Base-by-base conservation (phyloP, 2,888 invertebrate species). In the Heliconius cydno region DNA sequence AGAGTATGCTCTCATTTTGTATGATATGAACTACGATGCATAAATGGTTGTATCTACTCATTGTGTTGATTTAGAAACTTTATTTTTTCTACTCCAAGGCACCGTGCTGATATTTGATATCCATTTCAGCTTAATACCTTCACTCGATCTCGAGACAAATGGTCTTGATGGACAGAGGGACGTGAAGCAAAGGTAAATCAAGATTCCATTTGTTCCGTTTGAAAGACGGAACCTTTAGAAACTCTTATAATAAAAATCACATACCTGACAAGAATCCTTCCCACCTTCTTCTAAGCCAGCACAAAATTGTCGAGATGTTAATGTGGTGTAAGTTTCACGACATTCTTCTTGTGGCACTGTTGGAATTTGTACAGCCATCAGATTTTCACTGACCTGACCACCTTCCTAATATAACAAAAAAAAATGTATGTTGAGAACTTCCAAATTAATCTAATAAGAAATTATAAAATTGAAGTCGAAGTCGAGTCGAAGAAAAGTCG, bases 201-300 rank as follows among this genome's bases (percentile, higher is more conserved):
- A 34, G 34, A 34, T 34, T 34, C 34, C 34, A 34, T 34, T 34
- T 34, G 7, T 34, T 34, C 34, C 34, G 34, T 34, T 34, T 34
- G 34, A 41, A 41, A 34, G 30, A 19, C 28, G 19, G 7, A 67
- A 2, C 9, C 28, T 6, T 15, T 34, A 66, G 34, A 34, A 34
- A 34, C 34, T 34, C 34, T 34, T 34, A 7, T 7, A 7, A 34
- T 34, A 34, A 34, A 34, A 34, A 34, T 34, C 34, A 30, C 6
- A 30, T 46, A 94, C 94, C 91, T 94, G 93, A 80, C 94, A 95
- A 22, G 93, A 89, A 84, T 94, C 94, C 82, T 92, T 92, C n/a
- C 93, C 94, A 0, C 92, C 94, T 83, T 88, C 87, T 9, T 90
- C 86, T 0, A 87, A 79, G 0, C 93, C 93, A 1, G 94, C 94